These are phyloP conservation scores for Baccha elongata DNA, from an alignment of 2,888 invertebrate species.

Conservation along the genomic window DNA sequence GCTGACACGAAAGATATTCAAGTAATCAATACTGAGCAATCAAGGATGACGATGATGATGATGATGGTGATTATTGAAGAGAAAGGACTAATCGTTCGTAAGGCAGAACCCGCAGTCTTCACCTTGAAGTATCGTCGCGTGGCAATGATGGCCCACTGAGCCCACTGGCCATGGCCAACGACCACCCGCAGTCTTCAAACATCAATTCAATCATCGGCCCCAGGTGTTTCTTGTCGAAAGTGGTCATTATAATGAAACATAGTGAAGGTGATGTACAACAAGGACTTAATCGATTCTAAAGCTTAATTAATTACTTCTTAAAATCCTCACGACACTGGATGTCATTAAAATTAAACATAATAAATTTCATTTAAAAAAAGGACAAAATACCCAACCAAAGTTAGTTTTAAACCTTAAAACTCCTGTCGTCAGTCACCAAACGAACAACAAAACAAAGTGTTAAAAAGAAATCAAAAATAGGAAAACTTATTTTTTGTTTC, in stretches of 20 bases:
- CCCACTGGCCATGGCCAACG: not conserved
- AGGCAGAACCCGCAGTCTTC: constrained; percentile 18
- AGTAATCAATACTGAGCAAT: constrained; percentile 20
- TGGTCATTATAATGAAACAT: constrained; percentile 56
- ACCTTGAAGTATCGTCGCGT: not conserved
- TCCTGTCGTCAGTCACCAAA: not conserved
- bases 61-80: constrained; percentile 60
- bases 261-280: constrained; percentile 39
- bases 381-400: not conserved
- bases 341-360: constrained; percentile 15
- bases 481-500: not conserved
- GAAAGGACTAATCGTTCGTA: constrained; percentile 53
- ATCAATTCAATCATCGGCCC: constrained; percentile 55
- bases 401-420: not conserved
- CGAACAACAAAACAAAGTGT: not conserved
- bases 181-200: not conserved
- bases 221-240: constrained; percentile 58
- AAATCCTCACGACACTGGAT: not conserved
- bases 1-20: constrained; percentile 42
- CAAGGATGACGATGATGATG: constrained; percentile 4
- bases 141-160: too few relatives aligned
- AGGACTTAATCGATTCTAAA: constrained; percentile 45
- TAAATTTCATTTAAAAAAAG: constrained; percentile 7
- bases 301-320: constrained; percentile 54
- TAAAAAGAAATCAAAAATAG: not conserved